Evolutionary conservation across 2,888 invertebrate species (phyloP), one percentile per base, ranked within the genome.

Genomic region (Coelogynopora nodosa): DNA sequence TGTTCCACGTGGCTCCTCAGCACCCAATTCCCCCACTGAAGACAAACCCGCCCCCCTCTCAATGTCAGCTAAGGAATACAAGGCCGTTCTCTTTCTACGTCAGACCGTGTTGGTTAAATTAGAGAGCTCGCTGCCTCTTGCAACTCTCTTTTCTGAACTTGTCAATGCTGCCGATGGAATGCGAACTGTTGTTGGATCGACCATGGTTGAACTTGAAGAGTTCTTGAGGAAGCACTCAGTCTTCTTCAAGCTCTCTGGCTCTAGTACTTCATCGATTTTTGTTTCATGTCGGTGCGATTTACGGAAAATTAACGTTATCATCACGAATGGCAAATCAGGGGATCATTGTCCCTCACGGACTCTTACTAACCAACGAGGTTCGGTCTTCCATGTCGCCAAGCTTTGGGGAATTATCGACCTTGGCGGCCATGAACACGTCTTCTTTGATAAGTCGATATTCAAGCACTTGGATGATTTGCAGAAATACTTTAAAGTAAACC

Each of bases 391-490:
- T 89, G 90, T 92, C 67, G 91, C 92, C 30, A 91, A 92, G 88
- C 88, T 92, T n/a, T 92, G 92, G 92, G 91, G 92, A 28, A 92
- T 92, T 83, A 90, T 92, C 67, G 92, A 92, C 88, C 89, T 92
- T 23, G 92, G 92, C 0, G 90, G 90, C 87, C 92, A 92, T 89
- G 92, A 92, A 88, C 92, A 92, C 88, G 92, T 92, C n/a, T 92
- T 92, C 87, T 92, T 92, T 87, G 92, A 92, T 88, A 89, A 91
- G 86, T 91, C 91, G 29, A 92, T 92, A 88, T 90, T 91, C 88
- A 90, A 90, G 0, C 90, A 90, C 86, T 89, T 91, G 86, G 92
- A 92, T 88, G 92, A 92, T 88, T 89, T 92, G 85, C 90, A 90
- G 88, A 91, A 90, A 87, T 88, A 91, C 81, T 90, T 91, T 85